A percentile compares a stretch with the other conserved stretches of the same genome.
Evolutionary conservation across 2,113 vertebrate genomes (phyloP).

Genomic region (Sarotherodon lohbergeri): DNA sequence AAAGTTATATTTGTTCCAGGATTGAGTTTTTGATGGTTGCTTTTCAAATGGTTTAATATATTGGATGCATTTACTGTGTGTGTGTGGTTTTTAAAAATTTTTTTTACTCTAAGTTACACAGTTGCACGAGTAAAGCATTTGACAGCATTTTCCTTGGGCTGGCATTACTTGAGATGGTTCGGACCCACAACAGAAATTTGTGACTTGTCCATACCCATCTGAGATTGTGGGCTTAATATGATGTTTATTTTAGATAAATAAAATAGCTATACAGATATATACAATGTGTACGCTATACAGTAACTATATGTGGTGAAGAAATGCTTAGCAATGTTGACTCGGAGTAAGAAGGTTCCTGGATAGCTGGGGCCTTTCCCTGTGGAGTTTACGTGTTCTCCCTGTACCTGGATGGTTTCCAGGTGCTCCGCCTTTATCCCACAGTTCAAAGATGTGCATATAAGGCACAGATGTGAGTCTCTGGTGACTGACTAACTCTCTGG

Average conservation of each 20-base stretch:
- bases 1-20: slow-evolving; percentile 11
- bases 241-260: not conserved
- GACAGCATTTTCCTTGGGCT: not conserved
- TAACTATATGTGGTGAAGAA: not conserved
- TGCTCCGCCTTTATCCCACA: not conserved
- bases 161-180: not conserved
- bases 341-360: not conserved
- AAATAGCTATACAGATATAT: not conserved
- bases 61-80: not conserved
- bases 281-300: not conserved
- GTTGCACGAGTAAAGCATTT: not conserved
- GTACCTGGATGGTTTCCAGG: not conserved
- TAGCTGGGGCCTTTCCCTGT: not conserved
- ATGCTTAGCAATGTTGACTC: not conserved
- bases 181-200: not conserved
- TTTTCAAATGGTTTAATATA: not conserved
- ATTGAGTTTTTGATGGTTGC: not conserved
- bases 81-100: not conserved
- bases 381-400: not conserved
- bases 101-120: not conserved
- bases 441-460: not conserved
- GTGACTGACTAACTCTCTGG: not conserved
- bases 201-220: not conserved
- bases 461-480: not conserved
- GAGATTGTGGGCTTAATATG: not conserved